Evolutionary conservation across 2,113 vertebrate species (phyloP).

Genomic region (Cercocebus atys): DNA sequence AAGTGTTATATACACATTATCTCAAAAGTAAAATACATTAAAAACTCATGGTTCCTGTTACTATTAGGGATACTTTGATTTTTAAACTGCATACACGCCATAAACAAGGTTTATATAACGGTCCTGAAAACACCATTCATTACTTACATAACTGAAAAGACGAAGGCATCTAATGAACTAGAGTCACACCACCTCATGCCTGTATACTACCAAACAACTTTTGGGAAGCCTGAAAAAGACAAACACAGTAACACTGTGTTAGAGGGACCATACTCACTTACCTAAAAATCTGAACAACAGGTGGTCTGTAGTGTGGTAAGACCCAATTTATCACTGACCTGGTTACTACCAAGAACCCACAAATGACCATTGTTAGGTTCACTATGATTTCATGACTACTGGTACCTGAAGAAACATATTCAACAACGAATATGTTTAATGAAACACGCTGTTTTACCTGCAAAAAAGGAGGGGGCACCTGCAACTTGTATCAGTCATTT

Average conservation of each 20-base stretch:
- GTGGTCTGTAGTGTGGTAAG: background rate
- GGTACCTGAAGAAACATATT: background rate
- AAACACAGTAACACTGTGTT: background rate
- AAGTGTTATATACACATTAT: background rate
- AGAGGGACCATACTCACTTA: background rate
- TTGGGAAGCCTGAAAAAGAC: background rate
- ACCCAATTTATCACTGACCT: background rate
- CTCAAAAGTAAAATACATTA: background rate
- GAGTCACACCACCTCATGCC: background rate
- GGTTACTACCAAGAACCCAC: background rate
- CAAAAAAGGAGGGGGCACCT: no score
- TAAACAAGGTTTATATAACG: background rate
- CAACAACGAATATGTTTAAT: background rate
- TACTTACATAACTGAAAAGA: background rate
- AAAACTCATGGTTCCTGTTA: background rate
- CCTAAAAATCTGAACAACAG: background rate
- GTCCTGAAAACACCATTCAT: background rate
- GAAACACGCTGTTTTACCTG: background rate
- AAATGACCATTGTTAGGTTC: background rate
- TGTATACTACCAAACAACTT: background rate
- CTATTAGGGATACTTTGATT: background rate
- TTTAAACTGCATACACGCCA: background rate
- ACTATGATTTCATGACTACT: background rate
- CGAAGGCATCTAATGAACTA: background rate
- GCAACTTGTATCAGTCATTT: no score